phyloP scores from a whole-genome alignment of 2,797 vertebrate genomes.

The Sciurus carolinensis region DNA sequence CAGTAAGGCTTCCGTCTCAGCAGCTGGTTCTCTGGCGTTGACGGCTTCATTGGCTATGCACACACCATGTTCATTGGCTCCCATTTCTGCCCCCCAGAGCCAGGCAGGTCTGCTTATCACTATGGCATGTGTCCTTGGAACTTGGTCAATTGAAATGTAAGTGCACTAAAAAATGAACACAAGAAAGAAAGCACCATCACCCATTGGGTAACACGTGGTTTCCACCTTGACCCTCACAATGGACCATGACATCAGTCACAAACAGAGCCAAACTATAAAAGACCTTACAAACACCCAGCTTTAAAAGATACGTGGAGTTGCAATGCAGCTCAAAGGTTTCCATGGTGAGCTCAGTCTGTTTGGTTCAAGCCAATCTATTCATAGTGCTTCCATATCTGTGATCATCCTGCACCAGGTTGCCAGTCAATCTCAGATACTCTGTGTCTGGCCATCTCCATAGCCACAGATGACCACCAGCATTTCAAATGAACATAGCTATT shows the following conservation, averaged over 20 bases:
- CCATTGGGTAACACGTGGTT: background rate
- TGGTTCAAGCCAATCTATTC: background rate
- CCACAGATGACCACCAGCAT: background rate
- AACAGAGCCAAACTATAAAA: background rate
- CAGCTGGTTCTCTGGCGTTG: conserved; percentile 87
- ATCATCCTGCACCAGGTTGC: background rate
- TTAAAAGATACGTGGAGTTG: background rate
- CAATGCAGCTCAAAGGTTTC: background rate
- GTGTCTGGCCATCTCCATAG: background rate
- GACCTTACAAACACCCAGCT: background rate
- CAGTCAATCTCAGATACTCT: no score
- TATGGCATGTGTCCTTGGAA: conserved; percentile 89
- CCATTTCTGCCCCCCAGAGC: conserved; percentile 93
- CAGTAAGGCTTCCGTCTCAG: conserved; percentile 89
- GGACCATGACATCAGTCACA: background rate
- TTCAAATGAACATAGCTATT: background rate
- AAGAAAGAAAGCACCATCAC: conserved; percentile 40
- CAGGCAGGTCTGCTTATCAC: conserved; percentile 91
- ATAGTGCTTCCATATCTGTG: fast-evolving
- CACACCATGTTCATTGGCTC: conserved; percentile 91
- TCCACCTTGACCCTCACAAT: background rate
- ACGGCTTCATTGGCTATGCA: conserved; percentile 90
- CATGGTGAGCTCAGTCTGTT: background rate
- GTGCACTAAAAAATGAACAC: conserved; percentile 89
- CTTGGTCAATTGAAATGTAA: conserved; percentile 90